Conservation (phyloP, 2,797 vertebrate genomes). For the Ispidina picta region DNA sequence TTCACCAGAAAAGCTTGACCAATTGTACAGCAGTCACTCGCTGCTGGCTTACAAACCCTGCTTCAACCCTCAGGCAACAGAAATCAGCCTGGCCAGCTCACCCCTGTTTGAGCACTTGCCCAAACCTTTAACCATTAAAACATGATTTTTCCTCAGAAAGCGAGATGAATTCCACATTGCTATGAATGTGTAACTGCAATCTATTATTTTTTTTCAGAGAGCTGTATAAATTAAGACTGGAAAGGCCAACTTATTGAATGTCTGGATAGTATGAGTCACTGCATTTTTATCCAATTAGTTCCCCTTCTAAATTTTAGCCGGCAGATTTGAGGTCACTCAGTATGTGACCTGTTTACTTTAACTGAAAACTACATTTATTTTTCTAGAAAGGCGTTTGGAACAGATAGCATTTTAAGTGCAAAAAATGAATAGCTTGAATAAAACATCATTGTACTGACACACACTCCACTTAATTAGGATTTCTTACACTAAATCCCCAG, state of each 20-base stretch:
- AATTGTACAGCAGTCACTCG: not conserved
- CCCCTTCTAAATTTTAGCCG: constrained; percentile 24
- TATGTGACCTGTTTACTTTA: constrained; percentile 41
- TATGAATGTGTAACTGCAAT: not conserved
- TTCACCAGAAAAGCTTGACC: not conserved
- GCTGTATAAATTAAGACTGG: not conserved
- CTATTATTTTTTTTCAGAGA: constrained; percentile 4
- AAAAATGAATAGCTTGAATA: constrained; percentile 35
- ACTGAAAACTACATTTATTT: constrained; percentile 32
- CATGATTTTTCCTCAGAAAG: not conserved
- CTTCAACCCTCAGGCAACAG: not conserved
- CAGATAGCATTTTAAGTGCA: constrained; percentile 14
- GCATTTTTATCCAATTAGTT: constrained; percentile 38
- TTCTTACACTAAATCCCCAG: not conserved
- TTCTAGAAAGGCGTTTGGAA: constrained; percentile 24
- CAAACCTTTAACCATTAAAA: not conserved
- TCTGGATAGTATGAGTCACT: not conserved
- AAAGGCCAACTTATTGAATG: constrained; percentile 13
- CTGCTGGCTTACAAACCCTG: not conserved
- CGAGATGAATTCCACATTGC: not conserved
- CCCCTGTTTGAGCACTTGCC: not conserved
- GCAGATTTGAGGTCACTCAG: constrained; percentile 12
- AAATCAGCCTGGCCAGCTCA: not conserved
- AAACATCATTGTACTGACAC: constrained; percentile 11
- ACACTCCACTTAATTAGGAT: constrained; percentile 12